Conservation (phyloP, 2,888 invertebrate species). For the Andrena haemorrhoa region DNA sequence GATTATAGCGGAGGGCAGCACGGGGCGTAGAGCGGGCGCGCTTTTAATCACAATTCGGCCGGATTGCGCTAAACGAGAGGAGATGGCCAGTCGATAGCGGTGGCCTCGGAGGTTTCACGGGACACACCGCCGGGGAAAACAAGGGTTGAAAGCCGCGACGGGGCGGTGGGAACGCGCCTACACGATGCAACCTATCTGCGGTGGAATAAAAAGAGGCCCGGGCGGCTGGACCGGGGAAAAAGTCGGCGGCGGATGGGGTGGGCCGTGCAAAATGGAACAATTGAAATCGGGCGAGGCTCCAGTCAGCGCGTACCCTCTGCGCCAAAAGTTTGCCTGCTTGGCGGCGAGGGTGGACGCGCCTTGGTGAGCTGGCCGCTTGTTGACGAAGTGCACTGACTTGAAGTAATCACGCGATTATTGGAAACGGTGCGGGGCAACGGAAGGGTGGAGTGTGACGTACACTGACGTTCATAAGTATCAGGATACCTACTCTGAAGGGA, state of each 20-base stretch:
- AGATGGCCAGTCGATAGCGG: constrained; percentile 48
- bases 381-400: background rate
- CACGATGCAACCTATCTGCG: constrained; percentile 61
- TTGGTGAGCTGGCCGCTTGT: background rate
- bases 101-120: constrained; percentile 45
- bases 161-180: constrained; percentile 53
- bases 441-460: no score
- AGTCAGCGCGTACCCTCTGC: constrained; percentile 51
- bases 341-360: background rate
- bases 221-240: constrained; percentile 47
- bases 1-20: constrained; percentile 68
- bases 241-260: constrained; percentile 29
- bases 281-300: constrained; percentile 68
- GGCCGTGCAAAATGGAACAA: constrained; percentile 71
- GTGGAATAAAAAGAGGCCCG: constrained; percentile 44
- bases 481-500: no score
- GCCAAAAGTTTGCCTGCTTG: constrained; percentile 21
- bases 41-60: constrained; percentile 79
- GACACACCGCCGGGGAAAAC: constrained; percentile 69
- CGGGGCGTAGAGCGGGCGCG: constrained; percentile 66
- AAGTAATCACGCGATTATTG: no score
- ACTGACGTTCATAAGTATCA: no score
- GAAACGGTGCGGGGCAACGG: no score
- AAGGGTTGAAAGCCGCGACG: constrained; percentile 75
- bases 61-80: constrained; percentile 75